phyloP scores from a whole-genome alignment of 64 coral and sea anemone genomes.

The Anthopleura sola region DNA sequence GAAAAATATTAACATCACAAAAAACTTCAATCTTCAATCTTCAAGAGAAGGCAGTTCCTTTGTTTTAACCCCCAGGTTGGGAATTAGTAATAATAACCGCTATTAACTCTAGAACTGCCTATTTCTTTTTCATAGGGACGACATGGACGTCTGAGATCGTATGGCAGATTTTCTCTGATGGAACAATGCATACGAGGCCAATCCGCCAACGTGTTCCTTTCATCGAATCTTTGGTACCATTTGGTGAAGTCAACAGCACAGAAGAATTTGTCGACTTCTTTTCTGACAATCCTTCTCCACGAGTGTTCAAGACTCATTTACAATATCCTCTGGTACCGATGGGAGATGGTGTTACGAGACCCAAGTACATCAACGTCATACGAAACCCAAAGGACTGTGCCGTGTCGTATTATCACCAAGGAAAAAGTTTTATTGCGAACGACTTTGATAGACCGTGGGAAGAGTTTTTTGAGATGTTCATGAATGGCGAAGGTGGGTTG shows the following conservation, averaged over 20 bases:
- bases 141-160: too few relatives aligned
- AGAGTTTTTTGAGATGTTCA: constrained; percentile 24
- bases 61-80: too few relatives aligned
- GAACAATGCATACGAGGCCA: not conserved
- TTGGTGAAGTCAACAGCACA: not conserved
- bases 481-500: not conserved
- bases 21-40: too few relatives aligned
- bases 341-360: not conserved
- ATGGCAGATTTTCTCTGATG: not conserved
- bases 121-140: too few relatives aligned
- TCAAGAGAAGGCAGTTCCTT: too few relatives aligned
- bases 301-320: constrained; percentile 37
- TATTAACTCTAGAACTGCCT: too few relatives aligned
- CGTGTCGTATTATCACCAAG: constrained; percentile 28
- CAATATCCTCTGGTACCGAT: constrained; percentile 27
- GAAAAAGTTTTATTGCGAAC: not conserved
- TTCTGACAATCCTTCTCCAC: not conserved
- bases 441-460: constrained; percentile 7
- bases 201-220: not conserved
- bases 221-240: not conserved
- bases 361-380: constrained; percentile 20
- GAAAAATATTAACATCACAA: too few relatives aligned
- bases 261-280: too few relatives aligned
- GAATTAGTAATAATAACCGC: too few relatives aligned
- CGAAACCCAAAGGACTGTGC: constrained; percentile 33